Evolutionary conservation across 2,113 vertebrate species (phyloP), one percentile per base, ranked within the genome.

Genomic region (Chaetodon auriga): DNA sequence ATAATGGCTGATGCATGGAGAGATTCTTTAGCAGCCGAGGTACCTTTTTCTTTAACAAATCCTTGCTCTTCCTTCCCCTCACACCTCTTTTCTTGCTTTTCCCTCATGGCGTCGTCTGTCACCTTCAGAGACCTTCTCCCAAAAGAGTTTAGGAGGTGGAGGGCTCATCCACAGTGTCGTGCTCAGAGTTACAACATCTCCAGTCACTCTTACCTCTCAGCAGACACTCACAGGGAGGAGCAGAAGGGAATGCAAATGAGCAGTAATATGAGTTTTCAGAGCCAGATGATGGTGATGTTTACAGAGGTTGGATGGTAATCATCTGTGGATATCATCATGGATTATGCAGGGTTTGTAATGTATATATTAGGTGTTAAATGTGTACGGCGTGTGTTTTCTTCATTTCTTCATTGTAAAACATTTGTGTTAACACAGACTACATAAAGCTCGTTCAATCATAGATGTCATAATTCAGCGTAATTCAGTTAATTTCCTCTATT

Each of bases 181-280:
- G 90, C 87, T 85, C 78, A 19, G 90, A 86, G 81, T 90, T 81
- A 46, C 13, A 89, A 81, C 86, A 36, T 77, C 64, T 83, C 51
- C 48, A 78, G 75, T 84, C 80, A 57, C 82, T 84, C 80, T 62
- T 49, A 82, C 58, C 63, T 82, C 71, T 76, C 57, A 13, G 63
- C 61, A 78, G 75, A 70, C 85, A 25, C 51, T 76, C 38, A 16
- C 19, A 2, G 63, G 14, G 57, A 75, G 58, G 18, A 45, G 43
- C 5, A 21, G 75, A 35, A 41, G 23, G 36, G 87, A 93, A 87
- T 93, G 87, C 79, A 86, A 85, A 91, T 93, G 84, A 89, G 83
- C 25, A 18, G 19, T 68, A 66, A 57, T 43, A 71, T 61, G 60
- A 68, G 79, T 85, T 90, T 77, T 35, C 7, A 80, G 72, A 60